Conservation (phyloP, 2,113 vertebrate genomes). For the Maccullochella peelii region DNA sequence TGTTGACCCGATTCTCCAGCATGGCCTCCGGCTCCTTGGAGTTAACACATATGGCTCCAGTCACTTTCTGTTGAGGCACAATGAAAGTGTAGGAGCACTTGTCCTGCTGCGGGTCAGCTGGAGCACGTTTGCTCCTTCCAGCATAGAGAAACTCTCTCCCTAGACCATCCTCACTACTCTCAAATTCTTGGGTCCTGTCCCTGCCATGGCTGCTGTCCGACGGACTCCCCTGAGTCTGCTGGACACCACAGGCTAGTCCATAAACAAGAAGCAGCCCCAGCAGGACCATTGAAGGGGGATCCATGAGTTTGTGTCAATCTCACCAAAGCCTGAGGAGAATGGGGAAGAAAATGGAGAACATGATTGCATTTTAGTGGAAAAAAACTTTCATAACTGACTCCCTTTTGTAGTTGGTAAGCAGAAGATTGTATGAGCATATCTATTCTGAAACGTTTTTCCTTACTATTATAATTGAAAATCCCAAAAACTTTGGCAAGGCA, state of each 20-base stretch:
- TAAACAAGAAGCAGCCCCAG: constrained; percentile 85
- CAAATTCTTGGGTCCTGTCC: constrained; percentile 82
- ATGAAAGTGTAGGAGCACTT: constrained; percentile 99
- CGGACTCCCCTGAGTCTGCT: constrained; percentile 66
- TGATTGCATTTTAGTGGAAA: constrained; percentile 11
- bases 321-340: constrained; percentile 67
- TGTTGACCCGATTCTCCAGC: constrained; percentile 93
- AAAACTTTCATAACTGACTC: background rate
- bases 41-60: constrained; percentile 97
- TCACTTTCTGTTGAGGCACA: constrained; percentile 97
- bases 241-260: constrained; percentile 73
- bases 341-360: constrained; percentile 18
- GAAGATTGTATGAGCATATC: background rate
- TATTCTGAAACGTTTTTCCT: background rate
- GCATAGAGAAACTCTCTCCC: constrained; percentile 89
- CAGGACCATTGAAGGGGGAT: constrained; percentile 76
- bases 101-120: constrained; percentile 86
- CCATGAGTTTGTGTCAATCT: constrained; percentile 76
- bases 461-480: constrained; percentile 15
- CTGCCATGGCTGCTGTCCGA: constrained; percentile 44
- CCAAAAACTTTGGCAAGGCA: too few species aligned
- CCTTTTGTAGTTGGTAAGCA: background rate
- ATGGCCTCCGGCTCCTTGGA: constrained; percentile 93
- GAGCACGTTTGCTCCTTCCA: constrained; percentile 86
- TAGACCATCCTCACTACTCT: constrained; percentile 83